Evolutionary conservation across 2,888 invertebrate genomes (phyloP), one percentile per base, ranked within the genome.

Genomic region (Scaptomyza tumidula): DNA sequence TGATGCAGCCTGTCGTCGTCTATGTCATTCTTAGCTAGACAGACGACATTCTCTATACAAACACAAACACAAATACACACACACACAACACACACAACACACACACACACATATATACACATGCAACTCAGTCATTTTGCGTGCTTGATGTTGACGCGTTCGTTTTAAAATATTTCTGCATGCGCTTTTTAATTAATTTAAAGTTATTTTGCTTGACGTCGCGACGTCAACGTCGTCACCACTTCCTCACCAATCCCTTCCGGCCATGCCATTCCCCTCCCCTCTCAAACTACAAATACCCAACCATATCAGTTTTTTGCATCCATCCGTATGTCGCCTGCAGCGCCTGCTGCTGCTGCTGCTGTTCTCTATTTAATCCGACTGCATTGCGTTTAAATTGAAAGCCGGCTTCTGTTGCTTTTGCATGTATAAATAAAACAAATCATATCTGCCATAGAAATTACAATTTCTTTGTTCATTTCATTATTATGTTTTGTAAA

Each of bases 161-260:
- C 70, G 52, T 65, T 74, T 80, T 80, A 79, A 78, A 87, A 83
- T 75, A 86, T 86, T 86, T 88, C 75, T 75, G 83, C 86, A 75
- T 73, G 83, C 71, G 77, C 84, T 84, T 84, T 83, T 88, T 88
- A 84, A 84, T 84, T 84, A 88, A 84, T 84, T 84, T 88, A 88
- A 84, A 88, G 88, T 88, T 84, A 84, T 84, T 84, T 87, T 71
- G 65, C 83, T 82, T 85, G 83, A 69, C 66, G 83, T 50, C 78
- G 66, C 52, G 50, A 19, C 19, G 66, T 65, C 56, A 46, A 19
- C 19, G 66, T 65, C 56, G 46, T 46, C 61, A 67, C 59, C 44
- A 43, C 52, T 31, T 35, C 4, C 39, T n/a, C 1, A 19, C 24
- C 10, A 9, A 24, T 35, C 14, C 45, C n/a, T 45, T 2, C 19